Conservation (phyloP, 2,888 invertebrate genomes). For the Polylopha cassiicola region DNA sequence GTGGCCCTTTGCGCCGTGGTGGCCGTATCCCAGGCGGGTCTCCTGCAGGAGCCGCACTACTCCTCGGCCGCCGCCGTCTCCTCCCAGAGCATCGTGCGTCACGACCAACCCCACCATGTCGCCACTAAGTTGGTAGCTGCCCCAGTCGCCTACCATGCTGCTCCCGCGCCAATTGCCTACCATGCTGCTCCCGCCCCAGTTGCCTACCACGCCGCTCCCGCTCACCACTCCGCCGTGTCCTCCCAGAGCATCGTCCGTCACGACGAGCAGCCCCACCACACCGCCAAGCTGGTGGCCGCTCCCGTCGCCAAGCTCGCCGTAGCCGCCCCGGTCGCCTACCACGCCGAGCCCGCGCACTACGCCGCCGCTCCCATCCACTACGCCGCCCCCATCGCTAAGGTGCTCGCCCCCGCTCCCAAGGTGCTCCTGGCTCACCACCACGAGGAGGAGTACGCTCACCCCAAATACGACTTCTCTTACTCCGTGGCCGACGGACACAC, state of each 20-base stretch:
- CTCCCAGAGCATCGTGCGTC: conserved; percentile 57
- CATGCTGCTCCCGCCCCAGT: conserved; percentile 30
- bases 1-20: conserved; percentile 54
- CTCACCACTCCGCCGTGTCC: conserved; percentile 31
- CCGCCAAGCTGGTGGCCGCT: conserved; percentile 25
- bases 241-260: conserved; percentile 31
- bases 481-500: conserved; percentile 76
- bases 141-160: conserved; percentile 32
- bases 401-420: conserved; percentile 36
- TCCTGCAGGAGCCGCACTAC: conserved; percentile 47
- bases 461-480: conserved; percentile 76
- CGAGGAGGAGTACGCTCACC: conserved; percentile 60
- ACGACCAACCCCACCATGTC: conserved; percentile 41
- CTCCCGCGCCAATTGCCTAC: conserved; percentile 29
- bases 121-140: conserved; percentile 37
- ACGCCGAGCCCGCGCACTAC: conserved; percentile 36
- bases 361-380: conserved; percentile 38
- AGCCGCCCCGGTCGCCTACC: conserved; percentile 32
- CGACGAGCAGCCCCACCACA: conserved; percentile 36
- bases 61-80: conserved; percentile 36
- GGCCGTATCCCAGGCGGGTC: conserved; percentile 58
- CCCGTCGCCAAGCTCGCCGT: conserved; percentile 29
- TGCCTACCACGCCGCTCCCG: conserved; percentile 34
- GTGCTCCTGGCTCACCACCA: conserved; percentile 37
- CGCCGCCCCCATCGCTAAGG: conserved; percentile 42